These are phyloP conservation scores for Eucera pruinosa DNA, from an alignment of 2,888 invertebrate genomes.

Conservation along the genomic window DNA sequence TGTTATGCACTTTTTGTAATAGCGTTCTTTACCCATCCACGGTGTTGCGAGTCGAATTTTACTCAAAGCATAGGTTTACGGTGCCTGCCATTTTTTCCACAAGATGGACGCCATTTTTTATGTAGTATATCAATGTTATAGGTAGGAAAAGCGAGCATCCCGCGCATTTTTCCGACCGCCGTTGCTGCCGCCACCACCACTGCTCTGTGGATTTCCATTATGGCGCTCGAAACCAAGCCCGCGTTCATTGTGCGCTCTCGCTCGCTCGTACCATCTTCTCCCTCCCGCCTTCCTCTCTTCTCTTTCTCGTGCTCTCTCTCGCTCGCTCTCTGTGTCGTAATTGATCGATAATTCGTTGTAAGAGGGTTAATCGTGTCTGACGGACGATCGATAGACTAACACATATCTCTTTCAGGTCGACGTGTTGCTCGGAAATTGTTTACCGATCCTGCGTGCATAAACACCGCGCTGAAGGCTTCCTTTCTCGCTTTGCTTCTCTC, in stretches of 20 bases:
- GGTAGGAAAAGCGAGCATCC: conserved; percentile 74
- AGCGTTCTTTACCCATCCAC: background rate
- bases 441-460: conserved; percentile 74
- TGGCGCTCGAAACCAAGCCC: conserved; percentile 76
- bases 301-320: conserved; percentile 45
- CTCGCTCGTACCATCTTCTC: conserved; percentile 44
- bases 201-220: conserved; percentile 68
- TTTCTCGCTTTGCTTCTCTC: conserved; percentile 48
- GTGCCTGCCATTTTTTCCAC: background rate
- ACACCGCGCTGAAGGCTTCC: conserved; percentile 68
- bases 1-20: conserved; percentile 10
- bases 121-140: conserved; percentile 35
- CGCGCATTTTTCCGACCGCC: conserved; percentile 80
- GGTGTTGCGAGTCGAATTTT: background rate
- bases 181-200: conserved; percentile 50
- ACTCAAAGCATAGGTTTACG: background rate
- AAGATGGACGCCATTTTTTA: conserved; percentile 71
- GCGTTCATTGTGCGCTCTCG: conserved; percentile 66
- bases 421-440: conserved; percentile 75
- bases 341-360: conserved; percentile 77
- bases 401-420: conserved; percentile 66
- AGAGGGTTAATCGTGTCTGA: conserved; percentile 67
- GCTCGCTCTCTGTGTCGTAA: conserved; percentile 63
- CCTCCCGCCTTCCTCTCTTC: conserved; percentile 39
- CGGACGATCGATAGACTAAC: conserved; percentile 70